Conservation (phyloP, 2,113 vertebrate species). For the Apaloderma vittatum region DNA sequence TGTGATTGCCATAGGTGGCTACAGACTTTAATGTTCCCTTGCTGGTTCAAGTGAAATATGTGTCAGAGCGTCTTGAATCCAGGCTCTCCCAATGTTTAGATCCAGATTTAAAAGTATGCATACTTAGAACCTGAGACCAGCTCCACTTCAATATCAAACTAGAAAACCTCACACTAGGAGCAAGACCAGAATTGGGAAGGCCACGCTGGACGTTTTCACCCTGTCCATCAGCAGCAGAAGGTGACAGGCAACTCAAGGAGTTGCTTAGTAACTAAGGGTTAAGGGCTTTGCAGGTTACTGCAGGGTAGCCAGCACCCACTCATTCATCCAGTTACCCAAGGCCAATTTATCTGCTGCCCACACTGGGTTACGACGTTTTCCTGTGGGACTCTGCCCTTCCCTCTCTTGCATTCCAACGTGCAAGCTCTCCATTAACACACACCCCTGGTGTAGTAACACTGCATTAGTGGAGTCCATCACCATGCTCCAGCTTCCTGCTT, state of each 20-base stretch:
- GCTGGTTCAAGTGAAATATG: not conserved
- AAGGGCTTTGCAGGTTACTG: not conserved
- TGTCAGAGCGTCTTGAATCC: not conserved
- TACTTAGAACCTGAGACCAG: not conserved
- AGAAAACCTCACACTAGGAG: not conserved
- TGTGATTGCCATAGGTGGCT: not conserved
- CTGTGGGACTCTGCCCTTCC: not conserved
- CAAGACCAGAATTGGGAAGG: not conserved
- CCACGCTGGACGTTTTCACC: not conserved
- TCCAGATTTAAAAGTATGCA: not conserved
- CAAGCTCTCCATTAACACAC: accelerated
- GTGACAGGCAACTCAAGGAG: not conserved
- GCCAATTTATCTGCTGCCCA: not conserved
- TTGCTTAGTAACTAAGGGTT: not conserved
- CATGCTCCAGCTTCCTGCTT: not conserved
- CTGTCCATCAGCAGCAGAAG: not conserved
- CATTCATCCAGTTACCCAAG: not conserved
- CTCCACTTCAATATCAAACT: not conserved
- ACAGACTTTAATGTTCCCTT: not conserved
- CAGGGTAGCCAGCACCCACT: not conserved
- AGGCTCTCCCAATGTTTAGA: not conserved
- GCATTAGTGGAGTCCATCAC: not conserved
- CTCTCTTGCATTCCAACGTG: not conserved
- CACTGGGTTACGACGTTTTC: not conserved
- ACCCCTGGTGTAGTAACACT: not conserved